A percentile compares a stretch with the other conserved stretches of the same genome.
phyloP scores from a whole-genome alignment of 2,797 vertebrate genomes.

The Euthynnus affinis region DNA sequence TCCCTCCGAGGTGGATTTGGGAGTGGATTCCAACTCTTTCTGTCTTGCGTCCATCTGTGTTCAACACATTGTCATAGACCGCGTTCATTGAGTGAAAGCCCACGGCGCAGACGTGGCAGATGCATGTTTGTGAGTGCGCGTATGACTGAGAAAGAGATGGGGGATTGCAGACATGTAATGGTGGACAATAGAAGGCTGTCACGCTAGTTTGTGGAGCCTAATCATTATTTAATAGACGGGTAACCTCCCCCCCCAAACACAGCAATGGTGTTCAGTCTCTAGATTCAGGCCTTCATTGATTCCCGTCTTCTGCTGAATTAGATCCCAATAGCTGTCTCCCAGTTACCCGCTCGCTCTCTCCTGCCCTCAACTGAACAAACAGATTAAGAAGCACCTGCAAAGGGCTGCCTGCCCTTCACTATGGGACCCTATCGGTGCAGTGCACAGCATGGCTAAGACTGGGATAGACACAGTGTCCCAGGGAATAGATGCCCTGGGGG shows the following conservation, averaged over 20 bases:
- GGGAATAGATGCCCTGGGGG: conserved; percentile 75
- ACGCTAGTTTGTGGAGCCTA: conserved; percentile 86
- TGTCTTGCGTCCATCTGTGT: conserved; percentile 75
- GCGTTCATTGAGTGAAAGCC: conserved; percentile 66
- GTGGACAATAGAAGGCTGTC: conserved; percentile 85
- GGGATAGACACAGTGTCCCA: conserved; percentile 78
- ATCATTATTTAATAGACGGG: conserved; percentile 89
- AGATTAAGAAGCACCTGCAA: conserved; percentile 85
- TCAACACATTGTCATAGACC: conserved; percentile 74
- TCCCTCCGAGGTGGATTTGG: conserved; percentile 63
- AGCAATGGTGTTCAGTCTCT: conserved; percentile 71
- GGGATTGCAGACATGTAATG: conserved; percentile 80
- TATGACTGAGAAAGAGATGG: conserved; percentile 69
- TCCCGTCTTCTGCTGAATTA: conserved; percentile 83
- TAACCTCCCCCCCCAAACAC: conserved; percentile 71
- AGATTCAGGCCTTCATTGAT: conserved; percentile 76
- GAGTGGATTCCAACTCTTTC: conserved; percentile 66
- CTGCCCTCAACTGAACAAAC: conserved; percentile 81
- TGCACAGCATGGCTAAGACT: conserved; percentile 77
- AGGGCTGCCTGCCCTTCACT: conserved; percentile 55
- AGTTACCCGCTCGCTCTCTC: conserved; percentile 68
- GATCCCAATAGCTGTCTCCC: conserved; percentile 78
- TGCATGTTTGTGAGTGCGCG: conserved; percentile 80
- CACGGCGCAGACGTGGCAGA: conserved; percentile 78
- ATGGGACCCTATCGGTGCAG: conserved; percentile 60